A percentile compares a stretch with the other conserved stretches of the same genome.
phyloP scores from a whole-genome alignment of 2,888 invertebrate species.

The Embidobia sp. region DNA sequence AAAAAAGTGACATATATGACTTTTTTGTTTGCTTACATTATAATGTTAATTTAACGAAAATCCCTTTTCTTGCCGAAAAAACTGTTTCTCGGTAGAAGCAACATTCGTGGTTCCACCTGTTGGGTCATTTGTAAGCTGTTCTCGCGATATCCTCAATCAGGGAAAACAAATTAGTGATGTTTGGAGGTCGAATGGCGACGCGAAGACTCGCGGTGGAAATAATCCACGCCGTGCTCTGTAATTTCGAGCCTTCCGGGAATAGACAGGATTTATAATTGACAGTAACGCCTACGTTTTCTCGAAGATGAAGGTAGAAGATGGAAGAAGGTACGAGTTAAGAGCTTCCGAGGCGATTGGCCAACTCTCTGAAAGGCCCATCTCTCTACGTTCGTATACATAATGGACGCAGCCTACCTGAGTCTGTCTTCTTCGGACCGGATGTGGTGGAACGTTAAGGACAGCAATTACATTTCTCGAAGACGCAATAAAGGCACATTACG shows the following conservation, averaged over 20 bases:
- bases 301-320: conserved; percentile 63
- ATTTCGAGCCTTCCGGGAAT: conserved; percentile 76
- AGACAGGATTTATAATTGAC: conserved; percentile 75
- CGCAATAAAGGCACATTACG: conserved; percentile 66
- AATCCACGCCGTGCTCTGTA: conserved; percentile 67
- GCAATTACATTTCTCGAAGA: conserved; percentile 71
- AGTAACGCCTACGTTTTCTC: conserved; percentile 72
- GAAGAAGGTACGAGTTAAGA: conserved; percentile 64
- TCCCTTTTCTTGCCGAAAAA: conserved; percentile 2
- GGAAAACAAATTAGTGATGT: conserved; percentile 54
- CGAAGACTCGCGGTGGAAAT: conserved; percentile 59
- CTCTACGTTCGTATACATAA: conserved; percentile 63
- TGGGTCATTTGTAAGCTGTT: conserved; percentile 24
- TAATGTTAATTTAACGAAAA: conserved; percentile 11
- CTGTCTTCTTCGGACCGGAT: conserved; percentile 69
- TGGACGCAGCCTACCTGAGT: conserved; percentile 64
- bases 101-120: conserved; percentile 38
- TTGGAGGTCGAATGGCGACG: conserved; percentile 44
- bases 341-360: conserved; percentile 64
- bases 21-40: too few relatives aligned
- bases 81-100: neutral
- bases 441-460: conserved; percentile 71
- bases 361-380: conserved; percentile 60
- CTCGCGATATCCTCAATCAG: conserved; percentile 45
- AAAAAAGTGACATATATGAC: too few relatives aligned